Base-by-base conservation (phyloP, 2,888 invertebrate genomes). In the Pherbina coryleti region DNA sequence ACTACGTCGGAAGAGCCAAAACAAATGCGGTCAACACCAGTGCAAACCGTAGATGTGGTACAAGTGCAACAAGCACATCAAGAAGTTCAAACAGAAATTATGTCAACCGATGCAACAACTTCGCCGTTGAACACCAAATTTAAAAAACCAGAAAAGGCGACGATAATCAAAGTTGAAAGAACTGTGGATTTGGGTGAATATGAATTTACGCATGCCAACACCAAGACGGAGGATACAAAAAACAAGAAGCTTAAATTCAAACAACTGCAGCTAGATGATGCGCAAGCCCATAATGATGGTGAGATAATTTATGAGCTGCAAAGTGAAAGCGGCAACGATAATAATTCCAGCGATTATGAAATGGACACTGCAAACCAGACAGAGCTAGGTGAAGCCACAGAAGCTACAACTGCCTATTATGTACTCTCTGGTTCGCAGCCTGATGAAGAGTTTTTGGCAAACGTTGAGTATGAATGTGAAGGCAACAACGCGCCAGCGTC, bases 401-500 rank as follows among this genome's bases (percentile, higher is more conserved):
- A 74, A 57, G 69, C 51, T 14, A 49, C 64, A 49, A 73, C 76
- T 7, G 69, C 74, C 4, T 79, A 80, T 31, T 77, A 80, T 25
- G 73, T 79, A 17, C 19, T 77, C 25, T 78, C 79, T 0, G 53
- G 69, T 44, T 57, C 75, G 3, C 60, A 74, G 51, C 71, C 22
- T 2, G 62, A 76, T 3, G 72, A 80, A 19, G 76, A 81, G 34
- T 55, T 70, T 51, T 28, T 19, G 31, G 71, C 28, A 22, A 67
- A 70, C 0, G 49, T 34, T 17, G 34, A 19, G 7, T 51, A 64
- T 55, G 75, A 75, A 44, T 51, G 25, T 22, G 76, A 72, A n/a
- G 72, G 64, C 8, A 69, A 71, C 7, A 49, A 51, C n/a, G 77
- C 60, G 8, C 79, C 81, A 78, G 5, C 80, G 77, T 79, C 79